Conservation (phyloP, 2,113 vertebrate species). For the Camelus dromedarius region DNA sequence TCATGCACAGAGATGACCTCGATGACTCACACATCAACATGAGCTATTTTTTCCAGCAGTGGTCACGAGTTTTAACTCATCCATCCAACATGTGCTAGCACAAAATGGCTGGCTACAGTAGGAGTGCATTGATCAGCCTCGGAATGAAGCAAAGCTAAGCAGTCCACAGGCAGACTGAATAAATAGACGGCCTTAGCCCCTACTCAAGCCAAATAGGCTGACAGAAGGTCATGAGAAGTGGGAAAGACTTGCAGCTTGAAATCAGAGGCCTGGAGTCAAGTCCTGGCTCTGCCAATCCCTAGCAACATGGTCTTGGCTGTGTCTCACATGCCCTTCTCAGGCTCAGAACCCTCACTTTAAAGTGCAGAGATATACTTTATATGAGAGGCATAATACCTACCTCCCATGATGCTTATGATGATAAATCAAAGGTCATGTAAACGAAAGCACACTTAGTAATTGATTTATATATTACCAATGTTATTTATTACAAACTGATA, state of each 20-base stretch:
- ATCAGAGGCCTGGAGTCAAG: not conserved
- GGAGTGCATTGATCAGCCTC: not conserved
- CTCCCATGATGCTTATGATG: not conserved
- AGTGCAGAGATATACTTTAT: not conserved
- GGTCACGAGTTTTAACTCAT: constrained; percentile 7
- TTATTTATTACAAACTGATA: not conserved
- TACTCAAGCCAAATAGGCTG: not conserved
- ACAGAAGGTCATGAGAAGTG: not conserved
- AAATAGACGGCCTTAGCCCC: not conserved
- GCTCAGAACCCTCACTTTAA: not conserved
- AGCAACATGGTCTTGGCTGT: not conserved
- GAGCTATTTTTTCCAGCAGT: constrained; percentile 59
- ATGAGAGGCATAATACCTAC: not conserved
- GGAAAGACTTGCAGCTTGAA: not conserved
- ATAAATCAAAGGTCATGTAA: not conserved
- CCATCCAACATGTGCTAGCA: not conserved
- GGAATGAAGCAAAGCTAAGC: not conserved
- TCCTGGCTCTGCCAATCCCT: not conserved
- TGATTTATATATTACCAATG: not conserved
- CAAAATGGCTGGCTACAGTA: constrained; percentile 36
- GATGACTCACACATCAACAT: constrained; percentile 39
- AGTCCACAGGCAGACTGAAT: not conserved
- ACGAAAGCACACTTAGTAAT: not conserved
- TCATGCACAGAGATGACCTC: constrained; percentile 43
- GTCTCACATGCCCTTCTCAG: not conserved